These are phyloP conservation scores for Balearica regulorum DNA, from an alignment of 2,797 vertebrate species.

Conservation along the genomic window DNA sequence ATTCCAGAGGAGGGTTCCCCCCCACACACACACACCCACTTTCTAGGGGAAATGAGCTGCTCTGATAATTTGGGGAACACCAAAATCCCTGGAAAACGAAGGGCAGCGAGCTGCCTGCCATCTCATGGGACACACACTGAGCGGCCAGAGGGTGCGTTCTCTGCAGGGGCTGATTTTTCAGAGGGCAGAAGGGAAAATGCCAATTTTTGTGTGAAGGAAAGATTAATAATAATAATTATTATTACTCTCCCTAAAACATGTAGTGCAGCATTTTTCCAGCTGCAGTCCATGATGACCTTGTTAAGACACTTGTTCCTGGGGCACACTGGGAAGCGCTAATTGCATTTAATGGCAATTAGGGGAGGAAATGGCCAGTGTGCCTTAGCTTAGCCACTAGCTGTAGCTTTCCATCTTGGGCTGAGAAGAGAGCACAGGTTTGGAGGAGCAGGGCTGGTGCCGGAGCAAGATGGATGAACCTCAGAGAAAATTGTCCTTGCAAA, in stretches of 20 bases:
- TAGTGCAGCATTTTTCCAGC: neutral
- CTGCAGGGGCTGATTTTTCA: neutral
- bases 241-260: neutral
- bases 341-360: neutral
- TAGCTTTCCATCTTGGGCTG: neutral
- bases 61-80: neutral
- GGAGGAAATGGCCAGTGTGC: neutral
- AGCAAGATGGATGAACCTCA: neutral
- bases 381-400: fast-evolving
- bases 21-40: too few relatives aligned
- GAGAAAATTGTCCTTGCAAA: neutral
- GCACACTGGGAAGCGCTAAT: neutral
- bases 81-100: neutral
- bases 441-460: neutral
- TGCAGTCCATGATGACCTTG: neutral
- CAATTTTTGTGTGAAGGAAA: neutral
- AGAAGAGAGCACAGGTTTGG: neutral
- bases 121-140: fast-evolving
- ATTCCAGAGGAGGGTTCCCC: fast-evolving
- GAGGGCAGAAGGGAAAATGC: neutral
- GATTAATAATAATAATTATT: neutral
- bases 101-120: neutral
- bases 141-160: fast-evolving
- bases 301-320: neutral
- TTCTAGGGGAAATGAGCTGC: neutral